Evolutionary conservation across 1,140 invertebrate species (phyloP), one percentile per base, ranked within the genome.

Genomic region (Archegozetes longisetosus): DNA sequence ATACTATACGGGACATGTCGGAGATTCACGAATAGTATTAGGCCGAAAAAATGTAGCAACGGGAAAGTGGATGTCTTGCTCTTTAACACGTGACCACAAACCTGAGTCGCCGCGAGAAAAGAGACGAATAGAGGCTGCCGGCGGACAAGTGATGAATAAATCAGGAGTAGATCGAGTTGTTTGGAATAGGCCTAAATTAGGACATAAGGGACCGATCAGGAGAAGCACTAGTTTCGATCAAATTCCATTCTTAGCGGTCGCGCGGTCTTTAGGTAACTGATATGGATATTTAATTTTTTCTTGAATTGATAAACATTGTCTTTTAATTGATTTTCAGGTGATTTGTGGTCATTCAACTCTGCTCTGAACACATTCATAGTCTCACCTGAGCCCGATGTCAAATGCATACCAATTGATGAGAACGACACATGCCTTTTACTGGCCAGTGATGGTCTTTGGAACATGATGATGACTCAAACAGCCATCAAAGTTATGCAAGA

Each of bases 311-410:
- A 23, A 29, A 63, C 17, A 17, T 32, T 47, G 24, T 61, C 53
- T 57, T 51, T 62, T 51, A 52, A 55, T 69, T 70, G 6, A 28
- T 58, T 47, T 57, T 56, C 63, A 84, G 83, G 93, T 62, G 93
- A 98, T 74, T 76, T 97, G 1, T 98, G 93, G 93, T 95, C 90
- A 68, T 96, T 93, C 69, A 95, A 96, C 74, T 85, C 84, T 0
- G 80, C 81, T 51, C 80, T 82, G 64, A 82, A 91, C 70, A 82
- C 86, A 70, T 98, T 95, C 76, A 84, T 95, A 13, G 92, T 98
- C 2, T 93, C 88, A n/a, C 94, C 94, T 0, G 88, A 93, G 71
- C 94, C 94, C 2, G 93, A 98, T 77, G 88, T 95, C 3, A 80
- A 82, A 66, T 88, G 93, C 0, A 76, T 90, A 53, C 77, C 82